Conservation (phyloP, 2,797 vertebrate species). For the Emys orbicularis region DNA sequence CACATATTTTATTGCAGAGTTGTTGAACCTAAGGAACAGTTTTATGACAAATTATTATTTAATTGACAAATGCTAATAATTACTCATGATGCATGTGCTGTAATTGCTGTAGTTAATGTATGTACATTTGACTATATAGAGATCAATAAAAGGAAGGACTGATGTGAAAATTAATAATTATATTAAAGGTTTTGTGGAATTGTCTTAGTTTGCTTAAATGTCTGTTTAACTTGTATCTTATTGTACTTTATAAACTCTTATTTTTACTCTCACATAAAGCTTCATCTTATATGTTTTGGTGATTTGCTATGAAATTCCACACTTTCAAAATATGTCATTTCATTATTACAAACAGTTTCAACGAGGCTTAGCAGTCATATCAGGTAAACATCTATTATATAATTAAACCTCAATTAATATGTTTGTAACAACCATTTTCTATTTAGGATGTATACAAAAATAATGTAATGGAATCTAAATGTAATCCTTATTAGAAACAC, state of each 20-base stretch:
- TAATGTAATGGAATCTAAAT: conserved; percentile 52
- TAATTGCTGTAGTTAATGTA: background rate
- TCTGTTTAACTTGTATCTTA: conserved; percentile 53
- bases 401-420: conserved; percentile 73
- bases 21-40: conserved; percentile 9
- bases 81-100: background rate
- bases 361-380: conserved; percentile 61
- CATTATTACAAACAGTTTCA: conserved; percentile 59
- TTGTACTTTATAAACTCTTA: conserved; percentile 6
- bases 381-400: conserved; percentile 51
- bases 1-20: background rate
- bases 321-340: conserved; percentile 18
- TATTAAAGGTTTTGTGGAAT: conserved; percentile 40
- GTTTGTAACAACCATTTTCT: conserved; percentile 60
- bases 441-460: conserved; percentile 50
- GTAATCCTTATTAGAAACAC: conserved; percentile 44
- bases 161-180: conserved; percentile 64
- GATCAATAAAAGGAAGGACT: conserved; percentile 50
- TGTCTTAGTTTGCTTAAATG: conserved; percentile 44
- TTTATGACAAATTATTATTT: background rate
- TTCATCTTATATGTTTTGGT: conserved; percentile 34
- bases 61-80: background rate
- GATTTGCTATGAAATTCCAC: conserved; percentile 40
- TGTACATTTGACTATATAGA: conserved; percentile 7
- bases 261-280: conserved; percentile 56